Base-by-base conservation (phyloP, 64 coral and sea anemone species). In the Stichodactyla helianthus region DNA sequence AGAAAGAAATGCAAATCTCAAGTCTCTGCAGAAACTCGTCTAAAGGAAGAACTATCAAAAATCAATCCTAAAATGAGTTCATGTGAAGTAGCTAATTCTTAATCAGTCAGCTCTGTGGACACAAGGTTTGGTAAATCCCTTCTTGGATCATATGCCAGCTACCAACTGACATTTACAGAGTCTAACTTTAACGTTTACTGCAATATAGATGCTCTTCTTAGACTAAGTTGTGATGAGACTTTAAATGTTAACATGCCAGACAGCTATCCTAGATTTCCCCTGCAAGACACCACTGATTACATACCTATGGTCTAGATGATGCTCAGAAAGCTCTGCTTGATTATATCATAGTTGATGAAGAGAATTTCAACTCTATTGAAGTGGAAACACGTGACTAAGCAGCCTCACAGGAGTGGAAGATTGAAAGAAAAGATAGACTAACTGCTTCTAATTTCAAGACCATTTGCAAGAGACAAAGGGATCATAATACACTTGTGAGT, bases 121-220 rank as follows among this genome's bases (percentile, higher is more conserved):
- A 86, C 59, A 59, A 68, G 67, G 52, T 68, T 68, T 86, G 83
- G 83, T 23, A 83, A 83, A 83, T 23, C 52, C 19, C 82, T 54
- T 20, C 7, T 23, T 25, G 65, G 65, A 5, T 71, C 65, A 5
- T 6, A 23, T 71, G 80, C 31, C 51, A 20, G 15, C 16, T 82
- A 82, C 16, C 80, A 82, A 25, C 44, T 52, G 28, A 54, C 54
- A 53, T 56, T 14, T 56, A 83, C 82, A 5, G 82, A 83, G 52
- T 54, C 53, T 19, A 83, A 83, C 57, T 55, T 83, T n/a, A 57
- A 54, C 0, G 44, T 10, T 2, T 13, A 55, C 18, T 53, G 5
- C 6, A n/a, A 71, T 71, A 59, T 63, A 6, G 19, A 19, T 59
- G 16, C 62, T 65, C 1, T 16, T 44, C 35, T 3, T 44, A 44